These are phyloP conservation scores for Heliconius sara DNA, from an alignment of 2,888 invertebrate genomes.

Conservation along the genomic window DNA sequence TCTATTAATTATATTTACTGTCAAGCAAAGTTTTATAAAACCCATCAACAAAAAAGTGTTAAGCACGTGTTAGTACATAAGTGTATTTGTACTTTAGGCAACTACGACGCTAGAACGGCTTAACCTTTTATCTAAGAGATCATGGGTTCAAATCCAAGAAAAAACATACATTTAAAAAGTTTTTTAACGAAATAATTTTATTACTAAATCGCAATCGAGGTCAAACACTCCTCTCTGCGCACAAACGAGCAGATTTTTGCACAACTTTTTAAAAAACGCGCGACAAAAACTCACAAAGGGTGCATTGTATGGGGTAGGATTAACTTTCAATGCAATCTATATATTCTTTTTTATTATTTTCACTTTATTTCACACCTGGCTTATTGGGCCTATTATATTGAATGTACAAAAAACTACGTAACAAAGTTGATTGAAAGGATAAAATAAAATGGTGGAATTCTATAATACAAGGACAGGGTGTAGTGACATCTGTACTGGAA, in stretches of 20 bases:
- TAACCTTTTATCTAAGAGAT: too few species aligned
- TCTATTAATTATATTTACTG: too few species aligned
- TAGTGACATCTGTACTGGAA: not conserved
- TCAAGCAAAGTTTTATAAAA: too few species aligned
- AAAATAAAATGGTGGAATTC: not conserved
- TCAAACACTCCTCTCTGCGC: not conserved
- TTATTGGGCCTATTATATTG: conserved; percentile 29
- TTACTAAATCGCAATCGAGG: not conserved
- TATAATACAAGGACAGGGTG: not conserved
- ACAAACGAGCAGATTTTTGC: conserved; percentile 15
- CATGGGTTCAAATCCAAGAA: not conserved
- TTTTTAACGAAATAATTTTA: not conserved
- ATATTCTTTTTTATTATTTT: conserved; percentile 26
- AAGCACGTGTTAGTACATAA: too few species aligned
- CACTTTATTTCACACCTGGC: conserved; percentile 46
- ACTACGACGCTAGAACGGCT: too few species aligned
- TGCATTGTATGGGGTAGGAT: conserved; percentile 43
- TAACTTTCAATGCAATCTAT: conserved; percentile 32
- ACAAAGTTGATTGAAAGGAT: not conserved
- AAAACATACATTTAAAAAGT: not conserved
- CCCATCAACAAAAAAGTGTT: too few species aligned
- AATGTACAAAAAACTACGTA: conserved; percentile 12
- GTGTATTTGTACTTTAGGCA: too few species aligned
- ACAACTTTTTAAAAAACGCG: conserved; percentile 32
- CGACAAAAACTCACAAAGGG: conserved; percentile 45